These are phyloP conservation scores for Circaetus gallicus DNA, from an alignment of 2,113 vertebrate species.

Conservation along the genomic window DNA sequence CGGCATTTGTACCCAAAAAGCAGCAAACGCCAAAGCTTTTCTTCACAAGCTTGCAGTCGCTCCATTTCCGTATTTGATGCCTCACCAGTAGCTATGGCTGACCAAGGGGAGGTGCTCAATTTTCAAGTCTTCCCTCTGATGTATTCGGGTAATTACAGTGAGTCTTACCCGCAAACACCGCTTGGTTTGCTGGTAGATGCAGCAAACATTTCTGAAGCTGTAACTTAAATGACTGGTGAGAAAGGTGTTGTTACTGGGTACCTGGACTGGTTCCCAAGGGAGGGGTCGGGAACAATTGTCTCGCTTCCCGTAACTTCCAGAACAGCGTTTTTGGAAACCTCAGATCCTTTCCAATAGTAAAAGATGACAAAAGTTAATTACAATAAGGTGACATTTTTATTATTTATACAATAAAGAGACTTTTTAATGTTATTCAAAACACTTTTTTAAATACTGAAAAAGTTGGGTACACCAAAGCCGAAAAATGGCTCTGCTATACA, in stretches of 20 bases:
- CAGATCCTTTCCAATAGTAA: not conserved
- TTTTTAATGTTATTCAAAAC: constrained; percentile 99
- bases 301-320: accelerated
- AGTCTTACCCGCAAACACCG: accelerated
- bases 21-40: not conserved
- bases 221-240: not conserved
- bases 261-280: too few species aligned
- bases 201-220: not conserved
- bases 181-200: not conserved
- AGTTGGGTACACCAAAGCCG: constrained; percentile 93
- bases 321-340: not conserved
- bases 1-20: accelerated
- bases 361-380: constrained; percentile 65
- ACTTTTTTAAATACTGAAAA: constrained; percentile 99
- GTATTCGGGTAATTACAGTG: accelerated
- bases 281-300: accelerated
- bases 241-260: accelerated
- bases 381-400: constrained; percentile 98
- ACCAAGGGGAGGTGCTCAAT: accelerated
- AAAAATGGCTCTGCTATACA: constrained; percentile 95
- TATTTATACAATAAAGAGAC: constrained; percentile 98
- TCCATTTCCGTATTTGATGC: accelerated
- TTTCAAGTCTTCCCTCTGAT: not conserved
- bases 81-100: not conserved
- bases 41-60: accelerated